These are phyloP conservation scores for Sylvicola fuscatus DNA, from an alignment of 2,888 invertebrate species.

Conservation along the genomic window DNA sequence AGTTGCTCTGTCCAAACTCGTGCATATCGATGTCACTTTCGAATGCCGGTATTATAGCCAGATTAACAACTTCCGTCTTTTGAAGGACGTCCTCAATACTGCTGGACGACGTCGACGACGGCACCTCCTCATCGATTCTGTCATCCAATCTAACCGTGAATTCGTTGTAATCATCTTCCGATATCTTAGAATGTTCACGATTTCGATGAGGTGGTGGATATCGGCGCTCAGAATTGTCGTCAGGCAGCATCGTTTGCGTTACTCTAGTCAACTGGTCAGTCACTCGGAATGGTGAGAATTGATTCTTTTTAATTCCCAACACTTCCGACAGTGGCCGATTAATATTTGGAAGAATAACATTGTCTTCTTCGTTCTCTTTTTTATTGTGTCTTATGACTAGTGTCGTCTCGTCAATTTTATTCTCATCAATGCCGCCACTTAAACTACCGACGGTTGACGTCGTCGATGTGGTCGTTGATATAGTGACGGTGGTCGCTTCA, in stretches of 20 bases:
- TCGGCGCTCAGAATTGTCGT: neutral
- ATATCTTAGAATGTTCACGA: neutral
- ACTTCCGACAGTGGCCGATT: conserved; percentile 25
- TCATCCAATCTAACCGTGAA: conserved; percentile 18
- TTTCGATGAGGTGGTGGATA: conserved; percentile 2
- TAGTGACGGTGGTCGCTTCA: neutral
- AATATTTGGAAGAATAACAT: conserved; percentile 23
- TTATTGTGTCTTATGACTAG: neutral
- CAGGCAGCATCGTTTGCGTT: conserved; percentile 12
- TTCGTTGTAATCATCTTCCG: conserved; percentile 5
- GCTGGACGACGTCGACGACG: neutral
- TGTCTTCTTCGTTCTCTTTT: conserved; percentile 11
- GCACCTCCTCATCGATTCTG: conserved; percentile 9
- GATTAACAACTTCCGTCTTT: conserved; percentile 24
- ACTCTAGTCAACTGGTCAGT: conserved; percentile 15
- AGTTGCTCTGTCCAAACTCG: conserved; percentile 10
- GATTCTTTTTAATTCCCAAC: conserved; percentile 25
- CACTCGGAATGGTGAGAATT: conserved; percentile 24
- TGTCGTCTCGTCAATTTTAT: neutral
- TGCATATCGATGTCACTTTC: conserved; percentile 13
- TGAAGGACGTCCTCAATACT: conserved; percentile 14
- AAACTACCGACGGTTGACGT: neutral
- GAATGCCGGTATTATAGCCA: conserved; percentile 25
- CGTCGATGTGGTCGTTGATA: neutral
- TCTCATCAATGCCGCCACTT: neutral